phyloP scores from a whole-genome alignment of 2,888 invertebrate species.

The Noctua janthina region DNA sequence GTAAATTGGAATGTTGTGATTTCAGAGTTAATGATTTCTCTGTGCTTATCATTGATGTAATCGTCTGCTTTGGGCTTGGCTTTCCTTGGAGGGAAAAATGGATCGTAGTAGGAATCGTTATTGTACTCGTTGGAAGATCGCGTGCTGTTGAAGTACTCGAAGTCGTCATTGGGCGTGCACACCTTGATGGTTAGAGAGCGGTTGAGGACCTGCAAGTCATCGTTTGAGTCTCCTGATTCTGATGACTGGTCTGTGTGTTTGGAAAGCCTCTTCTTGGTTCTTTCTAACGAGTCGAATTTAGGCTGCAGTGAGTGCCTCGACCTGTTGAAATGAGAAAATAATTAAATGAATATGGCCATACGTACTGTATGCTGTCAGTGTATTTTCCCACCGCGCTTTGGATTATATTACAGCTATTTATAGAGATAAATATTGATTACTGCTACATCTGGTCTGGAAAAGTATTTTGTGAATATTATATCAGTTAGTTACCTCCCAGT shows the following conservation, averaged over 20 bases:
- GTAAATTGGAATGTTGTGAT: slow-evolving; percentile 90
- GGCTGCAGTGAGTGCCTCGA: slow-evolving; percentile 73
- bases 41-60: slow-evolving; percentile 88
- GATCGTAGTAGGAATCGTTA: slow-evolving; percentile 82
- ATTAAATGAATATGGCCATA: background rate
- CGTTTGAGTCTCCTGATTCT: slow-evolving; percentile 87
- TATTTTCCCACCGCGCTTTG: too few species aligned
- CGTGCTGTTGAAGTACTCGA: slow-evolving; percentile 90
- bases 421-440: background rate
- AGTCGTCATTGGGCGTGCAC: slow-evolving; percentile 90
- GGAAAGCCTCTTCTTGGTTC: slow-evolving; percentile 71
- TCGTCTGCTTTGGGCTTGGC: slow-evolving; percentile 88
- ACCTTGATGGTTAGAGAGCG: slow-evolving; percentile 90
- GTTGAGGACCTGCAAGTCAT: slow-evolving; percentile 87
- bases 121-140: slow-evolving; percentile 81
- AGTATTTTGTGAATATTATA: background rate
- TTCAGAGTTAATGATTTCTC: slow-evolving; percentile 87
- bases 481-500: slow-evolving; percentile 75
- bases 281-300: slow-evolving; percentile 74
- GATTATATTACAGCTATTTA: background rate
- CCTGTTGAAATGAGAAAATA: slow-evolving; percentile 66
- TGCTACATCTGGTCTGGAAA: background rate
- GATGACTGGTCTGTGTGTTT: slow-evolving; percentile 80
- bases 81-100: slow-evolving; percentile 79
- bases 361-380: background rate